Percentiles rank a stretch among this genome's conserved stretches.
These are phyloP conservation scores for Camptogramma bilineatum DNA, from an alignment of 2,888 invertebrate species.

Conservation along the genomic window DNA sequence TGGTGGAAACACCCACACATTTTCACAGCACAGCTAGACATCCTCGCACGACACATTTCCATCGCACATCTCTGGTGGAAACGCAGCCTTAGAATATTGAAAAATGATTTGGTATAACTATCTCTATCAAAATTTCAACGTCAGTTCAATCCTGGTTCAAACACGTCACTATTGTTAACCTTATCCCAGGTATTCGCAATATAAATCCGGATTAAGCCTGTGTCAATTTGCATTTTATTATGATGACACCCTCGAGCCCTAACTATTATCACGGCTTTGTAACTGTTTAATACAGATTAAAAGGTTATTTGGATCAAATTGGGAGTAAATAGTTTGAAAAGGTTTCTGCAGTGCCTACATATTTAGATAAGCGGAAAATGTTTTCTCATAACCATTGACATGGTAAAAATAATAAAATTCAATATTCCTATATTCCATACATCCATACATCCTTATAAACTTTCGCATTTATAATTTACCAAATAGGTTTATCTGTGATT, in stretches of 20 bases:
- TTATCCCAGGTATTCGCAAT: constrained; percentile 56
- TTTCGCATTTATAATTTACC: too few species aligned
- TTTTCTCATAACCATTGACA: background rate
- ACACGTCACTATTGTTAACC: background rate
- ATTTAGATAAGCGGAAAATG: background rate
- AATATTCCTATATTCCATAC: too few species aligned
- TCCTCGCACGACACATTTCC: too few species aligned
- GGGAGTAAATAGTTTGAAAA: constrained; percentile 46
- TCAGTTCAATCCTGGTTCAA: background rate
- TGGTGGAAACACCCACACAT: too few species aligned
- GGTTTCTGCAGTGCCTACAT: constrained; percentile 17
- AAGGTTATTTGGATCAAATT: constrained; percentile 37
- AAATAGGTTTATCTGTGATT: background rate
- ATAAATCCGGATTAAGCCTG: constrained; percentile 80
- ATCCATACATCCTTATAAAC: too few species aligned
- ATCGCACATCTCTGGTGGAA: too few species aligned
- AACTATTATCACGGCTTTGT: constrained; percentile 73
- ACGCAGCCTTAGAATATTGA: too few species aligned
- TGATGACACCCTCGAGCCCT: constrained; percentile 72
- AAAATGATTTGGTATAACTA: too few species aligned
- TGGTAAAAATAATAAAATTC: background rate
- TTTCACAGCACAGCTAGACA: too few species aligned
- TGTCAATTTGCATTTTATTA: constrained; percentile 83
- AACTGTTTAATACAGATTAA: constrained; percentile 61
- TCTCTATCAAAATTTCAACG: background rate